phyloP scores from a whole-genome alignment of 1,140 invertebrate genomes.

The Trachymyrmex septentrionalis region DNA sequence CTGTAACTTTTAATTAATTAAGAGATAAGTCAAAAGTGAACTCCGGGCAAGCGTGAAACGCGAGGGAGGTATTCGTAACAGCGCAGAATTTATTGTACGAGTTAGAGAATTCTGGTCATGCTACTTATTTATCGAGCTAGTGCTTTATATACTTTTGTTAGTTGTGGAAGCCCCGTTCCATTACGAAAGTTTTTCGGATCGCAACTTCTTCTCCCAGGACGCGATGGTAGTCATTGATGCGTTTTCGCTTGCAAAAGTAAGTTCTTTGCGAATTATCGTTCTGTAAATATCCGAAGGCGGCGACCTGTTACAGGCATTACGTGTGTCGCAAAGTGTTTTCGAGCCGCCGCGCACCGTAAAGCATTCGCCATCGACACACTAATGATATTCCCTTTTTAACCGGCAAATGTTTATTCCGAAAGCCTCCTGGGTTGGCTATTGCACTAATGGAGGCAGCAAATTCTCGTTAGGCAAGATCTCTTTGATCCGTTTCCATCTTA shows the following conservation, averaged over 20 bases:
- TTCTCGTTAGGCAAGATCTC: slow-evolving; percentile 47
- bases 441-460: slow-evolving; percentile 66
- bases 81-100: slow-evolving; percentile 52
- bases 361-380: slow-evolving; percentile 30
- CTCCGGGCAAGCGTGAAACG: slow-evolving; percentile 46
- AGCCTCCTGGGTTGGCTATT: slow-evolving; percentile 15
- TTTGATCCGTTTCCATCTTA: slow-evolving; percentile 47
- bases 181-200: slow-evolving; percentile 49
- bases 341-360: slow-evolving; percentile 5
- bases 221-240: slow-evolving; percentile 8
- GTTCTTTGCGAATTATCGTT: slow-evolving; percentile 42
- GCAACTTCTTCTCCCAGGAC: slow-evolving; percentile 27
- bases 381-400: slow-evolving; percentile 50
- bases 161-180: neutral
- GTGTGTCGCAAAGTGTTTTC: slow-evolving; percentile 28
- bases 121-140: slow-evolving; percentile 61
- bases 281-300: slow-evolving; percentile 11
- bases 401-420: slow-evolving; percentile 52
- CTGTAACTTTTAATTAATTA: slow-evolving; percentile 61
- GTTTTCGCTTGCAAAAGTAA: slow-evolving; percentile 13
- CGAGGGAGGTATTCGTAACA: slow-evolving; percentile 49
- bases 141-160: slow-evolving; percentile 57
- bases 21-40: slow-evolving; percentile 62
- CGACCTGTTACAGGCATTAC: slow-evolving; percentile 26
- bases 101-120: slow-evolving; percentile 53